These are phyloP conservation scores for Escarpia spicata DNA, from an alignment of 2,888 invertebrate species.

Conservation along the genomic window DNA sequence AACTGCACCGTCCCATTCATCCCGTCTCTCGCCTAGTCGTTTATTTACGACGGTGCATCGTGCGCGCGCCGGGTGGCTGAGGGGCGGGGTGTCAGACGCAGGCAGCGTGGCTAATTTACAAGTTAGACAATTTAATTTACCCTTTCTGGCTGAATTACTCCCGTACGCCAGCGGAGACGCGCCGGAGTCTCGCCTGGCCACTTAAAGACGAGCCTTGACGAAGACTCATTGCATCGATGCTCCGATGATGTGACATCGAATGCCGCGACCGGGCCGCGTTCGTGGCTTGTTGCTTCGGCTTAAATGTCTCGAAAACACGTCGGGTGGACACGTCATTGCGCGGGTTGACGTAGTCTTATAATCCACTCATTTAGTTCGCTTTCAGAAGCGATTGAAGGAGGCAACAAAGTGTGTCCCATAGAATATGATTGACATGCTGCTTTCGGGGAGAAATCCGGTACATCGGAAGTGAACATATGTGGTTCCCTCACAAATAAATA, in stretches of 20 bases:
- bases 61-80: neutral
- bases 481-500: too few relatives aligned
- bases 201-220: neutral
- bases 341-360: neutral
- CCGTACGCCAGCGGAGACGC: neutral
- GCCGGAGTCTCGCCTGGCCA: neutral
- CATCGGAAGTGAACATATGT: too few relatives aligned
- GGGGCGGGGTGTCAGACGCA: constrained; percentile 14
- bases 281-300: neutral
- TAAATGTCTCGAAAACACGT: neutral
- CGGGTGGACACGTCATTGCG: neutral
- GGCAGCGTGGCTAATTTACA: constrained; percentile 16
- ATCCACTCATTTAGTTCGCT: neutral
- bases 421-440: too few relatives aligned
- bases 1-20: neutral
- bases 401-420: too few relatives aligned
- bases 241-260: neutral
- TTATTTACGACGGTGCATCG: neutral
- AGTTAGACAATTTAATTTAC: constrained; percentile 16
- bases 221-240: neutral
- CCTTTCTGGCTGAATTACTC: constrained; percentile 16
- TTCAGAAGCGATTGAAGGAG: neutral
- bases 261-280: neutral
- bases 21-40: neutral
- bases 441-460: too few relatives aligned